phyloP scores from a whole-genome alignment of 2,113 vertebrate species.

The Cygnus buccinator region DNA sequence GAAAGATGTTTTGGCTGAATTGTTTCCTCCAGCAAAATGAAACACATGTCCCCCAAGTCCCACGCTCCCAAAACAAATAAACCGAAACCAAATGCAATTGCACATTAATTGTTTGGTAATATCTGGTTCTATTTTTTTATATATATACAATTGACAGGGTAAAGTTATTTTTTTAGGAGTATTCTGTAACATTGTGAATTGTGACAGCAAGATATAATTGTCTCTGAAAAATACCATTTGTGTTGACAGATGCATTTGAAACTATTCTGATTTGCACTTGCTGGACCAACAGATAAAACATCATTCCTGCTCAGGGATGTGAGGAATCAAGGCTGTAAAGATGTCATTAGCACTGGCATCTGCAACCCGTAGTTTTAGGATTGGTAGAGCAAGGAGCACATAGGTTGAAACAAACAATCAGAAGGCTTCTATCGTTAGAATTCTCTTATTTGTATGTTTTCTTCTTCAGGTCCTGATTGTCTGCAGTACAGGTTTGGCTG shows the following conservation, averaged over 20 bases:
- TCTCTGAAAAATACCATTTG: background rate
- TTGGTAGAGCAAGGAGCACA: background rate
- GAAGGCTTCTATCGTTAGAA: background rate
- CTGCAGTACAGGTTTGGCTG: constrained; percentile 90
- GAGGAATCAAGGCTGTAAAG: background rate
- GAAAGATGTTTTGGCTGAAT: background rate
- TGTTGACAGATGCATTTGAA: background rate
- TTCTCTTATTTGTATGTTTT: constrained; percentile 39
- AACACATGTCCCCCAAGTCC: background rate
- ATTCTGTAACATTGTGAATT: background rate
- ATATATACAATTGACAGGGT: background rate
- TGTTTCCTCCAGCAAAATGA: background rate
- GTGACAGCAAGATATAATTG: background rate
- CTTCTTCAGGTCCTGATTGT: constrained; percentile 89
- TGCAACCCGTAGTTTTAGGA: background rate
- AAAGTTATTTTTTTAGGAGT: background rate
- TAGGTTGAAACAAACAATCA: background rate
- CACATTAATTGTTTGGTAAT: background rate
- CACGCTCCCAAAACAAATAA: background rate
- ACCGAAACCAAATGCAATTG: background rate
- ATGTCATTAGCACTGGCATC: background rate
- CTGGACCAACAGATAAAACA: background rate
- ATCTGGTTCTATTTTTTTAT: background rate
- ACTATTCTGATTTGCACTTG: background rate
- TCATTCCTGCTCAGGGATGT: background rate